Evolutionary conservation across 1,140 invertebrate genomes (phyloP).

Genomic region (Drosophila littoralis): DNA sequence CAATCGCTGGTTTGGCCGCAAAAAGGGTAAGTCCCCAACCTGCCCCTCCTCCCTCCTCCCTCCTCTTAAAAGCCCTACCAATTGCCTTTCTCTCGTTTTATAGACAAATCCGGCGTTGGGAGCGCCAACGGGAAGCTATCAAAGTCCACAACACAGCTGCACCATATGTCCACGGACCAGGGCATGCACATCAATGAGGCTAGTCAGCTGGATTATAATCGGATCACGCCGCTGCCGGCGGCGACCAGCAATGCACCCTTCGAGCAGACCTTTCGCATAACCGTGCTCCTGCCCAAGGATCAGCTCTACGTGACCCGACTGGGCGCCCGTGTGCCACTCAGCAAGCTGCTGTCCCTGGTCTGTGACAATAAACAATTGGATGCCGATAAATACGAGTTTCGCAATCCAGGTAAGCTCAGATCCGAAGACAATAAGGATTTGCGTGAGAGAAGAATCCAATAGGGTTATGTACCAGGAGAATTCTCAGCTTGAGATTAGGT

Average conservation of each 20-base stretch:
- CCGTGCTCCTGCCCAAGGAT: conserved; percentile 92
- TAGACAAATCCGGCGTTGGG: conserved; percentile 61
- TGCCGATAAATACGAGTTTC: conserved; percentile 90
- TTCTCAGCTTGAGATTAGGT: no score
- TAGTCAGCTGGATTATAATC: conserved; percentile 84
- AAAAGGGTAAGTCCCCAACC: conserved; percentile 66
- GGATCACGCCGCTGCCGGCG: conserved; percentile 79
- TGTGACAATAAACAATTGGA: conserved; percentile 93
- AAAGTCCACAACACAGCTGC: conserved; percentile 82
- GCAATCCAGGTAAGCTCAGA: conserved; percentile 88
- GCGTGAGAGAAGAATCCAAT: no score
- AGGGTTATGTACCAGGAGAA: no score
- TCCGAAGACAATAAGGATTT: no score
- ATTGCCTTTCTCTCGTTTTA: not conserved
- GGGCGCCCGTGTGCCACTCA: conserved; percentile 88
- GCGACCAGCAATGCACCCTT: conserved; percentile 83
- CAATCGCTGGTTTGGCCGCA: conserved; percentile 83
- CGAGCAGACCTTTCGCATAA: conserved; percentile 84
- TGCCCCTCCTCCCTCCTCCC: rapidly evolving
- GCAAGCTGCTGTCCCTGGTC: conserved; percentile 89
- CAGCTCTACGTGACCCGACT: conserved; percentile 88
- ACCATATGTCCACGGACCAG: conserved; percentile 69
- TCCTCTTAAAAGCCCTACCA: not conserved
- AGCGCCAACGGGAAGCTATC: conserved; percentile 75
- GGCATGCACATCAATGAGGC: conserved; percentile 76